Conservation (phyloP, 1,140 invertebrate species). For the Stegodyphus mimosarum region DNA sequence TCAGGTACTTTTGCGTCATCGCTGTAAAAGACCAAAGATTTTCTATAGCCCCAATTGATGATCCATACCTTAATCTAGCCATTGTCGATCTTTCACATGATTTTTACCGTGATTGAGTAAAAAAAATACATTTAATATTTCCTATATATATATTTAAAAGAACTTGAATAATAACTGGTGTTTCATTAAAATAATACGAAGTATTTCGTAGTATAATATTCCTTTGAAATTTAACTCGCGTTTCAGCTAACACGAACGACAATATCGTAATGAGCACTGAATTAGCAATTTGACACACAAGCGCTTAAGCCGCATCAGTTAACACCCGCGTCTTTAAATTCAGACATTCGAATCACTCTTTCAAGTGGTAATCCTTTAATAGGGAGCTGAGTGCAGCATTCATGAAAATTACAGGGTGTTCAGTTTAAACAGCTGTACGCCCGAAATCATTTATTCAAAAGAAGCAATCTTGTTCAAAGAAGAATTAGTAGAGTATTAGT, state of each 20-base stretch:
- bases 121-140: too few species aligned
- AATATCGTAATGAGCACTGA: background rate
- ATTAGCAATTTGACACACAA: background rate
- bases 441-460: slow-evolving; percentile 34
- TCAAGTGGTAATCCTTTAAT: slow-evolving; percentile 42
- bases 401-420: slow-evolving; percentile 17
- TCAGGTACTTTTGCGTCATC: too few species aligned
- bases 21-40: too few species aligned
- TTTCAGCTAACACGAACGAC: slow-evolving; percentile 4
- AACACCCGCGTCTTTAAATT: slow-evolving; percentile 25
- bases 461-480: slow-evolving; percentile 47
- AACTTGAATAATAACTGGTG: too few species aligned
- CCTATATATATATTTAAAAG: too few species aligned
- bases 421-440: slow-evolving; percentile 34
- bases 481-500: slow-evolving; percentile 31
- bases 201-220: too few species aligned
- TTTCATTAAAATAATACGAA: too few species aligned
- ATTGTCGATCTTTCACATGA: too few species aligned
- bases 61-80: too few species aligned
- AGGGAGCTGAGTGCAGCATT: slow-evolving; percentile 9
- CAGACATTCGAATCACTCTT: slow-evolving; percentile 7
- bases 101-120: too few species aligned
- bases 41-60: too few species aligned
- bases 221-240: background rate
- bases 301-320: background rate